Base-by-base conservation (phyloP, 1,140 invertebrate species). In the Geopemphigus sp. region DNA sequence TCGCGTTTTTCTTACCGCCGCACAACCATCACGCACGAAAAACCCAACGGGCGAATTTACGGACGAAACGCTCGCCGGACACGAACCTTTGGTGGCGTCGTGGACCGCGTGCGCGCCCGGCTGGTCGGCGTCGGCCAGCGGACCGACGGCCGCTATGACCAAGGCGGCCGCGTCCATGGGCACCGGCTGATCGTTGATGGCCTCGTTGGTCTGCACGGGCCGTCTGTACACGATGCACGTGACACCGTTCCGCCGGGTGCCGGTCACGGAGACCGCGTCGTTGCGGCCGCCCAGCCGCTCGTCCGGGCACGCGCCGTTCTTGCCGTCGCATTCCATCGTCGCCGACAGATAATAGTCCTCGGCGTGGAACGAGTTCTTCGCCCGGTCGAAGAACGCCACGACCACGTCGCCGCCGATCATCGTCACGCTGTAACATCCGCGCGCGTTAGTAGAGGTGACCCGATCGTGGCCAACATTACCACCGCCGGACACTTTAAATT, bases 91-190 rank as follows among this genome's bases (percentile, higher is more conserved):
- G 22, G 91, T 94, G 83, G 90, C 92, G 83, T 94, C 92, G 82
- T 86, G 86, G 63, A 85, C 84, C 10, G 89, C 89, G 85, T 96
- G 94, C 8, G 93, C 92, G 82, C 94, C 94, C 0, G 94, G 93
- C 85, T 96, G 93, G 80, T 90, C 90, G 63, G 90, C 86, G 0
- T 87, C 86, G 86, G 95, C 95, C 17, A 97, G 86, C 0, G 91
- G 90, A 8, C 95, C 95, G 82, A 96, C 93, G 17, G 95, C 94
- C 0, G 94, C 94, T n/a, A 96, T 94, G 2, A 96, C 90, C 22
- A 90, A 91, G 14, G 91, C 90, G 26, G 92, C 89, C 0, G 89
- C 87, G 47, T 90, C 87, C 1, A 86, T 85, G 1, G 92, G 89
- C 73, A 94, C 91, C 47, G 91, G 88, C 81, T 88, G 87, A 83